phyloP scores from a whole-genome alignment of 2,797 vertebrate species.

The Parambassis ranga region DNA sequence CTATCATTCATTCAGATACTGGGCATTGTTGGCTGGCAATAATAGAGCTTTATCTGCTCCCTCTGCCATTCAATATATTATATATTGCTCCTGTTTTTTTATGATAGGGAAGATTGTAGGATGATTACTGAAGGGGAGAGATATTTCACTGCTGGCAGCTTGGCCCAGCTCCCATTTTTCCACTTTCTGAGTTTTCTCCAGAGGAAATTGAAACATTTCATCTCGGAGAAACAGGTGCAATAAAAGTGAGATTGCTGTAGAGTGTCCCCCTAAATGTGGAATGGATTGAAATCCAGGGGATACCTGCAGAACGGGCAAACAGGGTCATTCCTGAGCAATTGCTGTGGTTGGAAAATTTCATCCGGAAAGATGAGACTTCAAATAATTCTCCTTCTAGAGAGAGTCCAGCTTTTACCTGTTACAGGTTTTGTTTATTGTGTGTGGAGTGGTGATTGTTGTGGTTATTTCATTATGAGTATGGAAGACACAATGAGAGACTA shows the following conservation, averaged over 20 bases:
- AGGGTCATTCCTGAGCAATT: conserved; percentile 34
- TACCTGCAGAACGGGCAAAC: conserved; percentile 40
- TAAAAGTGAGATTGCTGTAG: conserved; percentile 68
- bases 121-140: conserved; percentile 53
- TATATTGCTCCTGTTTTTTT: conserved; percentile 59
- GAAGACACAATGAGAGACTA: too few species aligned
- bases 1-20: conserved; percentile 65
- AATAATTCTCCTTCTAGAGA: conserved; percentile 34
- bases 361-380: conserved; percentile 24
- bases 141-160: conserved; percentile 44
- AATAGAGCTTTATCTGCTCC: conserved; percentile 47
- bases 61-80: conserved; percentile 59
- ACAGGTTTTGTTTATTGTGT: not conserved
- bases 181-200: conserved; percentile 43
- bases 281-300: conserved; percentile 66
- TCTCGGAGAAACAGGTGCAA: conserved; percentile 68
- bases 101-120: conserved; percentile 44
- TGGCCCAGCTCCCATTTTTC: conserved; percentile 40
- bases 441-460: not conserved
- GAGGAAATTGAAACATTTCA: conserved; percentile 78
- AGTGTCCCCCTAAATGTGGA: conserved; percentile 57
- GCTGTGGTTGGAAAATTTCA: conserved; percentile 41
- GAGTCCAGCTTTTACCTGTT: conserved; percentile 9
- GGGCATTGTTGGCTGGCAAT: conserved; percentile 57
- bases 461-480: too few species aligned